These are phyloP conservation scores for Anoplopoma fimbria DNA, from an alignment of 2,113 vertebrate species.

Conservation along the genomic window DNA sequence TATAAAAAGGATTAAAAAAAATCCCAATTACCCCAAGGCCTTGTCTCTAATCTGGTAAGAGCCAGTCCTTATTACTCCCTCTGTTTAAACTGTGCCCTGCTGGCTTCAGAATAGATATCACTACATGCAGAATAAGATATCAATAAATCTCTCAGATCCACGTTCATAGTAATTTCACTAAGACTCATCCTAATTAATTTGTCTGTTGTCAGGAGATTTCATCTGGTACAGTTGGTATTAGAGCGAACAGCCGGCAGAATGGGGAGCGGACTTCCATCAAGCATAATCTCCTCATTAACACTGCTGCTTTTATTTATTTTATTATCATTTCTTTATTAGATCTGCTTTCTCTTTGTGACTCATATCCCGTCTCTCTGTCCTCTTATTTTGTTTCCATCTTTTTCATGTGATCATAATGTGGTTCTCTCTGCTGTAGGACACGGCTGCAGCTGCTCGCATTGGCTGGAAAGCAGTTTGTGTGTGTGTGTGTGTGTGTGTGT, in stretches of 20 bases:
- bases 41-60: neutral
- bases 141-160: conserved; percentile 38
- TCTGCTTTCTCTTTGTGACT: conserved; percentile 30
- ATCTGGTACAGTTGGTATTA: conserved; percentile 44
- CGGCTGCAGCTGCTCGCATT: no score
- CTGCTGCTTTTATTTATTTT: conserved; percentile 16
- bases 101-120: conserved; percentile 20
- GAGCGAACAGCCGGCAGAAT: conserved; percentile 31
- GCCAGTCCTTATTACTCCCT: neutral
- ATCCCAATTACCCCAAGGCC: neutral
- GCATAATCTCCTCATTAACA: conserved; percentile 67
- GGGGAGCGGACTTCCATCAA: conserved; percentile 37
- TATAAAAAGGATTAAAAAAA: neutral
- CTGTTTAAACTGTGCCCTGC: no score
- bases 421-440: conserved; percentile 51
- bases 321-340: conserved; percentile 34
- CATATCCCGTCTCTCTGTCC: conserved; percentile 38
- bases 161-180: conserved; percentile 21
- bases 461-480: no score
- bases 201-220: conserved; percentile 52
- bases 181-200: conserved; percentile 48
- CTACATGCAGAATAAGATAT: conserved; percentile 12
- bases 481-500: no score
- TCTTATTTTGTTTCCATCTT: conserved; percentile 43
- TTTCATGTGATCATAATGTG: conserved; percentile 38